Conservation (phyloP, 2,888 invertebrate genomes). For the Syritta pipiens region DNA sequence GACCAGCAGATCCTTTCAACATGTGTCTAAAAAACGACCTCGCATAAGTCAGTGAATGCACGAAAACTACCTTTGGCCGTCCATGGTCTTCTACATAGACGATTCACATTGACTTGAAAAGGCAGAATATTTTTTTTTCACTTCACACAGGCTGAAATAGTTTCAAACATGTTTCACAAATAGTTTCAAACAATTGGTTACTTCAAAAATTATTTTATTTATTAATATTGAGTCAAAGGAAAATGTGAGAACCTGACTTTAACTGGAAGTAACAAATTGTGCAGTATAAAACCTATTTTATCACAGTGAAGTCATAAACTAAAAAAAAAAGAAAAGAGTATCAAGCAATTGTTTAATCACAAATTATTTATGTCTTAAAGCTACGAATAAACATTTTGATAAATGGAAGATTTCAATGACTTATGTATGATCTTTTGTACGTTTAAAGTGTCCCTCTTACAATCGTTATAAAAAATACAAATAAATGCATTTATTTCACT, state of each 20-base stretch:
- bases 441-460: conserved; percentile 31
- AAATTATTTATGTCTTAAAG: neutral
- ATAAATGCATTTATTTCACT: conserved; percentile 3
- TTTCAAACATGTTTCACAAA: too few relatives aligned
- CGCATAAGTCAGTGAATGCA: too few relatives aligned
- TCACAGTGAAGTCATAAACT: conserved; percentile 51
- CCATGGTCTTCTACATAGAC: too few relatives aligned
- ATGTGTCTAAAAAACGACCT: too few relatives aligned
- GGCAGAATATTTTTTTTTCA: too few relatives aligned
- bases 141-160: too few relatives aligned
- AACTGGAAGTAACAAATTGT: conserved; percentile 26
- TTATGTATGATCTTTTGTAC: conserved; percentile 35
- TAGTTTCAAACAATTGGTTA: too few relatives aligned
- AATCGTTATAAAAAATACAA: conserved; percentile 8
- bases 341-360: neutral
- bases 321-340: conserved; percentile 15
- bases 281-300: conserved; percentile 28
- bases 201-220: neutral
- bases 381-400: neutral
- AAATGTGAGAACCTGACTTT: conserved; percentile 20
- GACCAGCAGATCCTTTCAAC: too few relatives aligned
- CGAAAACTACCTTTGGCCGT: too few relatives aligned
- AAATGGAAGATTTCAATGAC: conserved; percentile 32
- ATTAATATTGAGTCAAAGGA: conserved; percentile 1
- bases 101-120: too few relatives aligned